Percentiles rank a stretch among this genome's conserved stretches.
Evolutionary conservation across 2,797 vertebrate species (phyloP).

Genomic region (Smutsia gigantea): DNA sequence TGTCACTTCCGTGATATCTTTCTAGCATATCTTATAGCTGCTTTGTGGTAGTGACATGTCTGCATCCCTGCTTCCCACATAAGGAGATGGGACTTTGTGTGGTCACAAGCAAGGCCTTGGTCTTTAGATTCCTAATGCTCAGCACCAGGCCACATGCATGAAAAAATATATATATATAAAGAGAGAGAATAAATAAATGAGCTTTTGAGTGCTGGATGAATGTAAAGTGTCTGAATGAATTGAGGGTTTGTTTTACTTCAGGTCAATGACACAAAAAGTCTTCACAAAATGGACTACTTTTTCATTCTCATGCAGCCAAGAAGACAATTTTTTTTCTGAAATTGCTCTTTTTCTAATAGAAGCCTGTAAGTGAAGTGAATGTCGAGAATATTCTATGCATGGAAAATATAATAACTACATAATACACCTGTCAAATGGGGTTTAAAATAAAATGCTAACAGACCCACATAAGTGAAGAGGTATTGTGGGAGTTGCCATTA

Average conservation of each 20-base stretch:
- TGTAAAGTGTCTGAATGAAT: conserved; percentile 49
- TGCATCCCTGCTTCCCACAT: background rate
- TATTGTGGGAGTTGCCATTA: conserved; percentile 78
- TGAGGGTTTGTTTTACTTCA: conserved; percentile 29
- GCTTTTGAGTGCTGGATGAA: background rate
- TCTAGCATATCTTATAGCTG: background rate
- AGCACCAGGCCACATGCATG: background rate
- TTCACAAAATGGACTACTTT: conserved; percentile 50
- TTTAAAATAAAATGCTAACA: conserved; percentile 79
- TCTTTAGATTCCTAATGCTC: background rate
- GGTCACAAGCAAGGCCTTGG: background rate
- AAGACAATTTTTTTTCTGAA: conserved; percentile 49
- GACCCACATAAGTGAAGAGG: conserved; percentile 61
- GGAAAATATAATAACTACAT: conserved; percentile 75
- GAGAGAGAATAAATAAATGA: conserved; percentile 6
- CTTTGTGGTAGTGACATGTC: background rate
- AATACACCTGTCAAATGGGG: conserved; percentile 75
- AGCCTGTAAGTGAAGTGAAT: conserved; percentile 69
- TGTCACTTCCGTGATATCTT: background rate
- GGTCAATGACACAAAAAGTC: conserved; percentile 41
- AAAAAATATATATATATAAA: background rate
- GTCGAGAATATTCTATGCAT: conserved; percentile 75
- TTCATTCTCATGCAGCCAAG: conserved; percentile 50
- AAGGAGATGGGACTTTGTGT: background rate
- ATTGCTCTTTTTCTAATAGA: conserved; percentile 61